Evolutionary conservation across 1,140 invertebrate species (phyloP).

Genomic region (Epicauta chinensis): DNA sequence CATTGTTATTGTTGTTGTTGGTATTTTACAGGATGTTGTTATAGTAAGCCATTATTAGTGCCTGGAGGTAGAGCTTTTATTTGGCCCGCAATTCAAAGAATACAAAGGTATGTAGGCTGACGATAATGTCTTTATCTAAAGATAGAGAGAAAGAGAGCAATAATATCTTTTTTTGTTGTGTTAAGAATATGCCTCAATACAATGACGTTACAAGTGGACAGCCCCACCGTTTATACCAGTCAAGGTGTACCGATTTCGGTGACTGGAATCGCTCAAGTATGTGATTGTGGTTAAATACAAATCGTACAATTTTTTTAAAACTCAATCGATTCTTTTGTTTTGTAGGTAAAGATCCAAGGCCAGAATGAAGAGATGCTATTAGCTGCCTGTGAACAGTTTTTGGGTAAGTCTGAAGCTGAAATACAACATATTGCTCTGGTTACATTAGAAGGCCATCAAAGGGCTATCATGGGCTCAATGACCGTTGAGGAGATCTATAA

Average conservation of each 20-base stretch:
- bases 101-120: constrained; percentile 70
- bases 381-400: constrained; percentile 94
- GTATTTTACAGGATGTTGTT: constrained; percentile 64
- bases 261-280: constrained; percentile 92
- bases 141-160: constrained; percentile 53
- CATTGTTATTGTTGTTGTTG: neutral
- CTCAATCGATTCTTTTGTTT: too few species aligned
- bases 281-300: too few species aligned
- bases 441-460: constrained; percentile 94
- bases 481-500: constrained; percentile 99
- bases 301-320: too few species aligned
- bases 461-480: constrained; percentile 99
- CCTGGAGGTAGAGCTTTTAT: constrained; percentile 95
- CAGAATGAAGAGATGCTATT: constrained; percentile 96
- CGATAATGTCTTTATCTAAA: constrained; percentile 61
- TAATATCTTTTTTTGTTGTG: constrained; percentile 5
- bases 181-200: constrained; percentile 82
- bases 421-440: constrained; percentile 92
- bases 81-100: constrained; percentile 89
- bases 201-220: constrained; percentile 91
- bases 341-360: constrained; percentile 84
- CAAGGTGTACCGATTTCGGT: constrained; percentile 96
- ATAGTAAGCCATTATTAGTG: constrained; percentile 83
- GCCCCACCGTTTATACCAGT: constrained; percentile 89
- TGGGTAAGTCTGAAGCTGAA: constrained; percentile 84